Base-by-base conservation (phyloP, 1,140 invertebrate species). In the Venustaconcha ellipsiformis region DNA sequence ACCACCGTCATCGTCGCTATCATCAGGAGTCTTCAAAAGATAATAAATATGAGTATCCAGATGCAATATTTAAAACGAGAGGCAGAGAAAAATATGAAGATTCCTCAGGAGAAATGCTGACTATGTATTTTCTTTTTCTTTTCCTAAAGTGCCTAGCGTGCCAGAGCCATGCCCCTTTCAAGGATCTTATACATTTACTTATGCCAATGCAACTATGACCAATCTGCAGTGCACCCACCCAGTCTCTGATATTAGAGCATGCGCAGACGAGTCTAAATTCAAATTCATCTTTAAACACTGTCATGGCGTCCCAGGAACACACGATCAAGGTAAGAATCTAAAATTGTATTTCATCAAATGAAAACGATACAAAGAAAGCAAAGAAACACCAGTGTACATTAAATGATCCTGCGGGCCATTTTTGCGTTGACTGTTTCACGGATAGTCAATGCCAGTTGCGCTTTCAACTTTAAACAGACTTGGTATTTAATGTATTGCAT, bases 121-220 rank as follows among this genome's bases (percentile, higher is more conserved):
- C 14, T 37, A 58, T 67, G n/a, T 72, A 23, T 57, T 69, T 75
- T 48, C 76, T 23, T 74, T 80, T 80, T 48, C 83, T 89, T n/a
- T 88, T 69, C 18, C 67, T 68, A 1, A 76, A 64, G 20, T 88
- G 17, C 80, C 86, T 56, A 83, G 88, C 30, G 65, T 79, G 14
- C 86, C 89, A 4, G 84, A 89, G 20, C 78, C 80, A 13, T 90
- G 89, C 76, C 89, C 89, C 18, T 89, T 90, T 70, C 86, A 86
- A 69, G 90, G 88, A 4, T 84, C 87, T 0, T 90, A 84, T 67
- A 68, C 68, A 37, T 87, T 86, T 68, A 79, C 82, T n/a, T 87
- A 87, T 69, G 80, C 72, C n/a, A 86, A 86, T 68, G 79, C 72
- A 65, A 81, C 78, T 62, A 78, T 67, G 23, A 72, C 57, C 30